Conservation (phyloP, 2,888 invertebrate genomes). For the Hirtodrosophila confusa region DNA sequence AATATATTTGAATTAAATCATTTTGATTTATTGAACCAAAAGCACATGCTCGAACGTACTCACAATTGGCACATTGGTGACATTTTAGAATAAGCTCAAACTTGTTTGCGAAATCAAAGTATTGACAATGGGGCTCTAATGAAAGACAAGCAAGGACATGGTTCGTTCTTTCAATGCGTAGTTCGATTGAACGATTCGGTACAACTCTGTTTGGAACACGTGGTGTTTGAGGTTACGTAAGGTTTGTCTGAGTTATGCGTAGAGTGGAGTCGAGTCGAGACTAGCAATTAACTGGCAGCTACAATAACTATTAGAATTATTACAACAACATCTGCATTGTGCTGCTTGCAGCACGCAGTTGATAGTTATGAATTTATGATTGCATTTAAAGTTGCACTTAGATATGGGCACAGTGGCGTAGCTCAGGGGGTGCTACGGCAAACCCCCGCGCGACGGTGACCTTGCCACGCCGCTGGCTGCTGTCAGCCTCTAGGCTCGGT, state of each 20-base stretch:
- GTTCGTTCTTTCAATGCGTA: no score
- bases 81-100: no score
- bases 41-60: no score
- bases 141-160: no score
- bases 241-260: constrained; percentile 47
- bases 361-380: constrained; percentile 62
- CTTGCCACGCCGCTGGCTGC: constrained; percentile 43
- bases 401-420: constrained; percentile 25
- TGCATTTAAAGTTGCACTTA: constrained; percentile 29
- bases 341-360: constrained; percentile 28
- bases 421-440: not conserved
- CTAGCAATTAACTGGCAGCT: constrained; percentile 62
- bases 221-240: constrained; percentile 53
- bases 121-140: no score
- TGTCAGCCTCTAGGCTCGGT: constrained; percentile 26
- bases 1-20: no score
- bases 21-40: no score
- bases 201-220: no score
- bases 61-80: no score
- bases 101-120: no score
- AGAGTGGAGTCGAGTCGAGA: constrained; percentile 13
- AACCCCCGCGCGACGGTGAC: constrained; percentile 24
- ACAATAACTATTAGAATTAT: constrained; percentile 47
- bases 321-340: constrained; percentile 52
- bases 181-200: no score